Evolutionary conservation across 2,888 invertebrate species (phyloP).

Genomic region (Hoplodrina ambigua): DNA sequence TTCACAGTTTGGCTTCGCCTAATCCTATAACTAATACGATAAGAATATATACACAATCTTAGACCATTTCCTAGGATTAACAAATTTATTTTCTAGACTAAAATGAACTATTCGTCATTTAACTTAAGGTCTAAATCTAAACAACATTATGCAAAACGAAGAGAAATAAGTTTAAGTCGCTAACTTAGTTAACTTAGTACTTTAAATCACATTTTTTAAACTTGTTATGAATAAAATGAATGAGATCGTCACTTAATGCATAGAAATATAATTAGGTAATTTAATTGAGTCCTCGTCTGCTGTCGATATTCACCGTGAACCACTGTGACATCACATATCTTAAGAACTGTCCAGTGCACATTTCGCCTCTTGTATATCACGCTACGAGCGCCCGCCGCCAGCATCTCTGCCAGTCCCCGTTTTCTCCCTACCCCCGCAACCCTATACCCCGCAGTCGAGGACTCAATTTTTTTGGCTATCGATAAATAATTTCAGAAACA

Average conservation of each 20-base stretch:
- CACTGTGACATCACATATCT: no score
- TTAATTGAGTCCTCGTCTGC: no score
- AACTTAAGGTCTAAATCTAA: slow-evolving; percentile 54
- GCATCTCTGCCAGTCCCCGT: no score
- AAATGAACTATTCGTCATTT: slow-evolving; percentile 61
- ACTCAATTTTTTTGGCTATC: no score
- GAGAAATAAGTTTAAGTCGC: background rate
- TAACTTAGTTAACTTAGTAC: background rate
- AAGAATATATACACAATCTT: slow-evolving; percentile 68
- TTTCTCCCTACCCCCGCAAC: no score
- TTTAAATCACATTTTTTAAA: background rate
- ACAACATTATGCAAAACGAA: slow-evolving; percentile 36
- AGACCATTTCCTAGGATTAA: slow-evolving; percentile 72
- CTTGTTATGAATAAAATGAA: background rate
- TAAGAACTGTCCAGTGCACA: no score
- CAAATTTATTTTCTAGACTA: slow-evolving; percentile 68
- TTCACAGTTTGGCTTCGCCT: slow-evolving; percentile 83
- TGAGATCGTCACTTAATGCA: background rate
- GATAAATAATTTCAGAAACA: no score
- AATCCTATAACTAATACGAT: slow-evolving; percentile 65
- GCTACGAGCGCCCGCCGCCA: no score
- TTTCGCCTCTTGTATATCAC: no score
- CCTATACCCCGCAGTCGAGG: no score
- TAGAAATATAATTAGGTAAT: no score
- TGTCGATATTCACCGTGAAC: no score